phyloP scores from a whole-genome alignment of 1,140 invertebrate genomes.

The Orussus abietinus region DNA sequence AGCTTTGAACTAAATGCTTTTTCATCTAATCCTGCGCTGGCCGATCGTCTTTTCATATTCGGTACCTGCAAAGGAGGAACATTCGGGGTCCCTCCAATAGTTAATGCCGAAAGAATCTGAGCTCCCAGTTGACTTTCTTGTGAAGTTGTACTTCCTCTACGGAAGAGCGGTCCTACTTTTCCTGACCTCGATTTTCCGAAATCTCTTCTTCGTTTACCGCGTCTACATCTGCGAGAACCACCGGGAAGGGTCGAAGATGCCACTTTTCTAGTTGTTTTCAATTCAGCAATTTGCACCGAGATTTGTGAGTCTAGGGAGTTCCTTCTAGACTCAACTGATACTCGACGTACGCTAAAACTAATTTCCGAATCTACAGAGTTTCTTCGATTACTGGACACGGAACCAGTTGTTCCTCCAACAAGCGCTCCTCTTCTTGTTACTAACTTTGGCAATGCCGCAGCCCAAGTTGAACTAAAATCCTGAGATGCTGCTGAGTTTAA shows the following conservation, averaged over 20 bases:
- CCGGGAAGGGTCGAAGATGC: conserved; percentile 43
- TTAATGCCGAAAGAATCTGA: conserved; percentile 55
- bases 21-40: conserved; percentile 50
- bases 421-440: conserved; percentile 77
- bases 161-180: conserved; percentile 49
- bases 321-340: conserved; percentile 76
- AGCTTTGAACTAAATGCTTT: conserved; percentile 52
- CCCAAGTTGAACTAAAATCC: conserved; percentile 80
- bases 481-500: conserved; percentile 73
- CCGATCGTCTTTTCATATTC: conserved; percentile 58
- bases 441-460: conserved; percentile 80
- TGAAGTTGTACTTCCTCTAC: conserved; percentile 72
- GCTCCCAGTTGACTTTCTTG: conserved; percentile 70
- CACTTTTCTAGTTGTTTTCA: conserved; percentile 66
- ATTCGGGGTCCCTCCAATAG: conserved; percentile 47
- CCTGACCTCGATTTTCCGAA: conserved; percentile 44
- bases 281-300: conserved; percentile 75
- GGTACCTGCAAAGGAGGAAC: conserved; percentile 47
- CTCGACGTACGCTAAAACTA: conserved; percentile 71
- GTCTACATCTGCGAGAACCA: conserved; percentile 37
- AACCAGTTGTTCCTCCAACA: conserved; percentile 57
- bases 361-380: conserved; percentile 75
- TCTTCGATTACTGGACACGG: conserved; percentile 59
- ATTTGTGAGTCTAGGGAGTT: conserved; percentile 83
- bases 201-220: conserved; percentile 32